Conservation (phyloP, 2,888 invertebrate species). For the Dryococelus australis region DNA sequence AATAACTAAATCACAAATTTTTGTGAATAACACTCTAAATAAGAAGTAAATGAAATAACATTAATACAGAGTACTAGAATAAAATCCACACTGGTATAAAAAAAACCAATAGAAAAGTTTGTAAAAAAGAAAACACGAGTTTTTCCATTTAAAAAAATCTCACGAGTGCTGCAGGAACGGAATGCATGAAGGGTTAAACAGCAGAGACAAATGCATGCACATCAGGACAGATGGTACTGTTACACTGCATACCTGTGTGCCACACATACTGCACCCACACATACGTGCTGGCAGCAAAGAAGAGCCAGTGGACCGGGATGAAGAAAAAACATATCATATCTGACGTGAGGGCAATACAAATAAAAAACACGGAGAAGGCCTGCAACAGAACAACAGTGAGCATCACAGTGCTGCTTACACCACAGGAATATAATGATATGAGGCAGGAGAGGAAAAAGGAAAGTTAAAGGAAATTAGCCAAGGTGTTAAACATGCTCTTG, state of each 20-base stretch:
- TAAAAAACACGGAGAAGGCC: constrained; percentile 98
- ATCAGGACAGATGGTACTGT: background rate
- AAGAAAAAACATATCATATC: constrained; percentile 99
- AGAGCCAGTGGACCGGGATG: constrained; percentile 97
- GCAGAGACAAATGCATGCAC: background rate
- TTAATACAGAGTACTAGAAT: no score
- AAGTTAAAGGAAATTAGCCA: constrained; percentile 30
- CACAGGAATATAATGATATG: background rate
- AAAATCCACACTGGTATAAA: no score
- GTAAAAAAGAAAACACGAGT: no score
- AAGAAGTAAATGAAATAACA: no score
- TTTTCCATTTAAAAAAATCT: no score
- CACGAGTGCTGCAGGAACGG: no score
- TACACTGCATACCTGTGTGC: constrained; percentile 80
- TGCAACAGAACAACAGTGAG: constrained; percentile 59
- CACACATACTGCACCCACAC: constrained; percentile 99
- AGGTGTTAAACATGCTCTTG: constrained; percentile 11
- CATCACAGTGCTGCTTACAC: constrained; percentile 31
- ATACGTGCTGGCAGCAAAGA: constrained; percentile 97
- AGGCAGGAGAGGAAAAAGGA: constrained; percentile 18
- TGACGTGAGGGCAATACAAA: constrained; percentile 96
- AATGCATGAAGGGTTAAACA: no score
- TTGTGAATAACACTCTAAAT: no score
- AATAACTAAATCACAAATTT: no score
- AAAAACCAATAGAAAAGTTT: no score